These are phyloP conservation scores for Exocentrus adspersus DNA, from an alignment of 2,888 invertebrate genomes.

Conservation along the genomic window DNA sequence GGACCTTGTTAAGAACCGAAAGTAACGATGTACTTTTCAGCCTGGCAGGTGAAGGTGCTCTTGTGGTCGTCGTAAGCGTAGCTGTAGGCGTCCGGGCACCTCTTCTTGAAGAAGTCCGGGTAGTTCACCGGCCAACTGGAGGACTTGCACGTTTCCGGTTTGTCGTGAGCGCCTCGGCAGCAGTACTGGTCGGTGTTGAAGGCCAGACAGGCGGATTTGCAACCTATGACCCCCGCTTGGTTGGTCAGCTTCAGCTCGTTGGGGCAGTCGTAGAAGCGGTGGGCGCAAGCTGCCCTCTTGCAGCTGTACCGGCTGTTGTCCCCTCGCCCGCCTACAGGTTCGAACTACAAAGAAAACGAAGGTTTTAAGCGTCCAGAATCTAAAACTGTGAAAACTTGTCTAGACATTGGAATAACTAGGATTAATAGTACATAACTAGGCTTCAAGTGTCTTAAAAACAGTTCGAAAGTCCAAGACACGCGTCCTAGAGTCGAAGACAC, in stretches of 20 bases:
- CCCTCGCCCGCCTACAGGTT: slow-evolving; percentile 48
- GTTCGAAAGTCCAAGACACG: too few relatives aligned
- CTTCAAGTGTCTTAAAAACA: background rate
- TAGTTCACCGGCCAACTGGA: slow-evolving; percentile 57
- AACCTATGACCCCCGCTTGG: slow-evolving; percentile 56
- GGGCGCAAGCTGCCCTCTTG: slow-evolving; percentile 53
- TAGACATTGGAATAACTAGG: too few relatives aligned
- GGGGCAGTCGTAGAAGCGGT: slow-evolving; percentile 61
- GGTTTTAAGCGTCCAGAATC: too few relatives aligned
- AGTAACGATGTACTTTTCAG: slow-evolving; percentile 50
- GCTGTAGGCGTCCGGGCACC: slow-evolving; percentile 66
- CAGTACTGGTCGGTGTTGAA: slow-evolving; percentile 63
- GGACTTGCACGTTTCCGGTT: slow-evolving; percentile 60
- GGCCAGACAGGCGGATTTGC: slow-evolving; percentile 63
- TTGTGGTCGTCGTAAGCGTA: slow-evolving; percentile 66
- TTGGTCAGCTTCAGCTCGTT: slow-evolving; percentile 49
- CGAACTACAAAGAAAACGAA: slow-evolving; percentile 53
- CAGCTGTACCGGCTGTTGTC: slow-evolving; percentile 57
- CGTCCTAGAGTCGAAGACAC: too few relatives aligned
- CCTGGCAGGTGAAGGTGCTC: slow-evolving; percentile 63
- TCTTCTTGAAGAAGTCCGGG: slow-evolving; percentile 61
- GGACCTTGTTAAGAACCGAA: slow-evolving; percentile 44
- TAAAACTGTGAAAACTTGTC: too few relatives aligned
- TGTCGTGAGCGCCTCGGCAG: slow-evolving; percentile 60
- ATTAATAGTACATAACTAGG: background rate